Base-by-base conservation (phyloP, 2,888 invertebrate genomes). In the Andricus curvator region DNA sequence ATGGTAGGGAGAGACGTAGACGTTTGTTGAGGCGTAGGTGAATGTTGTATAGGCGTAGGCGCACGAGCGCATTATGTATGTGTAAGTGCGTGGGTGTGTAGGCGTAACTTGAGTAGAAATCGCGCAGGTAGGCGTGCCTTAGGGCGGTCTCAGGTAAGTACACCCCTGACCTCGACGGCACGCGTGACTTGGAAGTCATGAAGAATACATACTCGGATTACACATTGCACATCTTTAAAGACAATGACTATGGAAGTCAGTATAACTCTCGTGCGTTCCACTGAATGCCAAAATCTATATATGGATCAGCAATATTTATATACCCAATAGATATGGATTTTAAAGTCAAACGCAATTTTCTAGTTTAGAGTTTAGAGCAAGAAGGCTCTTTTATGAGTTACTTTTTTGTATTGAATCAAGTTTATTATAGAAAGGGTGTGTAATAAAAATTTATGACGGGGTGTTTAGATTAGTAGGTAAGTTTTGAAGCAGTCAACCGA, bases 111-210 rank as follows among this genome's bases (percentile, higher is more conserved):
- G 77, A 79, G 84, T 84, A 83, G 85, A 88, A 88, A 89, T 89
- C 88, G 91, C 90, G 90, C 91, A 90, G 91, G 91, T 92, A 90
- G 92, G 92, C 92, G 92, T 92, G 91, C 89, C 92, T 88, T 90
- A 88, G 92, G 92, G 92, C 91, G 92, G 91, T 84, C 89, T 91
- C 91, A 92, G 91, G 91, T 91, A 89, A 89, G 87, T 88, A 84
- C 81, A 83, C 81, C 80, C 82, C 84, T 84, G 84, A 84, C 83
- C 82, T 80, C 82, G 82, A 82, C 64, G 64, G 20, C 41, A 62
- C 64, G 74, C 56, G 74, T 74, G 11, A 74, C 74, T 56, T 22
- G n/a, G 20, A 74, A 74, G 56, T 74, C 51, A 74, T 74, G 74
- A 33, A 44, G 51, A 70, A 44, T 44, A n/a, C 70, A 70, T 20